Percentiles rank a stretch among this genome's conserved stretches.
These are phyloP conservation scores for Blastobasis adustella DNA, from an alignment of 2,888 invertebrate species.

Conservation along the genomic window DNA sequence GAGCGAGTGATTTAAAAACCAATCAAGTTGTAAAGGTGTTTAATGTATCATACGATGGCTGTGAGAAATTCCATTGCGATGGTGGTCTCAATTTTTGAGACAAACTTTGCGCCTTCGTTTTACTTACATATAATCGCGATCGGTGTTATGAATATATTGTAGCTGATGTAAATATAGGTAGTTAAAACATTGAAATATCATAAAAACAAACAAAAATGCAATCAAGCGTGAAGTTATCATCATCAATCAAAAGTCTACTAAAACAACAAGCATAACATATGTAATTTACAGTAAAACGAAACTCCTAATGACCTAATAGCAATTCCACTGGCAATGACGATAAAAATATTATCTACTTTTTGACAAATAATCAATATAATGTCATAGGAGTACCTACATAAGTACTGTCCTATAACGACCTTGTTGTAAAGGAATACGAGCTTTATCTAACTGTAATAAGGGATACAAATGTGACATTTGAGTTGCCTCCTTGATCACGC, in stretches of 20 bases:
- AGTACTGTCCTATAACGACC: not conserved
- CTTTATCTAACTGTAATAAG: not conserved
- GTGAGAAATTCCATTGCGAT: not conserved
- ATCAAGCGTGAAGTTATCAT: too few species aligned
- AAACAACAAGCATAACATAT: too few species aligned
- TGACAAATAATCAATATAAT: not conserved
- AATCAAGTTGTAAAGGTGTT: slow-evolving; percentile 48
- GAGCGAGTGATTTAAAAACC: slow-evolving; percentile 43
- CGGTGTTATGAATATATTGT: too few species aligned
- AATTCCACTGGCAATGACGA: too few species aligned
- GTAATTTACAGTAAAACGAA: too few species aligned
- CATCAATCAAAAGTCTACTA: too few species aligned
- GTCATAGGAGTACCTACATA: not conserved
- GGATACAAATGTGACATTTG: not conserved
- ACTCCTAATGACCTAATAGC: too few species aligned
- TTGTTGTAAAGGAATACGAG: not conserved
- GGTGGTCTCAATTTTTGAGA: not conserved
- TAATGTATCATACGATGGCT: not conserved
- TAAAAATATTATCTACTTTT: too few species aligned
- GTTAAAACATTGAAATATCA: too few species aligned
- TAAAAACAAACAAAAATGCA: too few species aligned
- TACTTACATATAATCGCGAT: not conserved
- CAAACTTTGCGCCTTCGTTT: not conserved
- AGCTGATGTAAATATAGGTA: too few species aligned
- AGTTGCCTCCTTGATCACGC: slow-evolving; percentile 7